Base-by-base conservation (phyloP, 2,888 invertebrate genomes). In the Phalera bucephala region DNA sequence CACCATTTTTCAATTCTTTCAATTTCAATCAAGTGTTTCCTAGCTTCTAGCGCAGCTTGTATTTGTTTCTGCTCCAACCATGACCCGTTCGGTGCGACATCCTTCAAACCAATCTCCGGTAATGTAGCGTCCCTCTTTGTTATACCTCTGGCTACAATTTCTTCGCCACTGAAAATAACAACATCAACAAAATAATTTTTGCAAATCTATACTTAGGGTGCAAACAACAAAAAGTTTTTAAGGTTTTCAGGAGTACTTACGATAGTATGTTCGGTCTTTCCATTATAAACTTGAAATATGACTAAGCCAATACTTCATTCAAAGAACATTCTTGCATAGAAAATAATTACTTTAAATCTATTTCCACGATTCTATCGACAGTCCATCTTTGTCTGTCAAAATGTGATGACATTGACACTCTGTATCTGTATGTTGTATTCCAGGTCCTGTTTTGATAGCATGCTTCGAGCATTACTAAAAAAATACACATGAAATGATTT, bases 1-100 rank as follows among this genome's bases (percentile, higher is more conserved):
- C 72, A 91, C 91, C 72, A 59, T 67, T 92, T 91, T 45, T 92
- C 92, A 40, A 93, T 91, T 51, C 92, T 86, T 56, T 92, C 91
- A 1, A 90, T 82, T 55, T 82, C 88, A 28, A 93, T 65, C 12
- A 93, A 62, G 22, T 82, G 76, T 58, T 90, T 91, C 19, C 91
- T 80, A 5, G 86, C 85, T 40, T 90, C 90, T 22, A 93, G 63
- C 6, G 91, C 86, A 22, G 89, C 84, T 55, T 92, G 91, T 36
- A 92, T 80, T 57, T 92, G 92, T 69, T 92, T 91, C 43, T 89
- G 80, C 52, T 93, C 91, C 7, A 93, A 64, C 92, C 92, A 92
- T 0, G 91, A 89, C 5, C 90, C 85, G 58, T 81, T 88, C 1
- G 92, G 91, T 9, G 75, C 57, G 2, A 91, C 88, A 50, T 91